phyloP scores from a whole-genome alignment of 2,888 invertebrate species.

The Cheilosia urbana region DNA sequence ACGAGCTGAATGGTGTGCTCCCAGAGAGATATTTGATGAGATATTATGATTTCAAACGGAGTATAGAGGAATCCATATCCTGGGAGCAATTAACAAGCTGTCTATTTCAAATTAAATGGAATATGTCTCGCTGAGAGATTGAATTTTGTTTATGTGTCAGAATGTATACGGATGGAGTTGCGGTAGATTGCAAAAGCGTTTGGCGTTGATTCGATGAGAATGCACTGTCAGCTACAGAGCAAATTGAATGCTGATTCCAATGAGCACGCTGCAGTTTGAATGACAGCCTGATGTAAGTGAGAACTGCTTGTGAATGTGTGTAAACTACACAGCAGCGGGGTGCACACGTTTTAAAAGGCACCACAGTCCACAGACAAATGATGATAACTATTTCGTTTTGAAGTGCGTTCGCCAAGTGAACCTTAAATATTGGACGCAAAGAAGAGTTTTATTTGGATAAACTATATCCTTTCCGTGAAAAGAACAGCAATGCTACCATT shows the following conservation, averaged over 20 bases:
- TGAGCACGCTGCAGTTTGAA: background rate
- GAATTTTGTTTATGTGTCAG: background rate
- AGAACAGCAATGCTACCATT: too few species aligned
- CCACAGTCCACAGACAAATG: too few species aligned
- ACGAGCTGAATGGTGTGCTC: background rate
- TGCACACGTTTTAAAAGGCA: too few species aligned
- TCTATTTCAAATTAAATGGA: constrained; percentile 38
- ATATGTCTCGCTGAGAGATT: constrained; percentile 13
- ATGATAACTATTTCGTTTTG: too few species aligned
- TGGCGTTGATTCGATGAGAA: constrained; percentile 1
- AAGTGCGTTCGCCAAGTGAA: too few species aligned
- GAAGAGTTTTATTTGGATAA: too few species aligned
- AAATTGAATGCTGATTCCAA: background rate
- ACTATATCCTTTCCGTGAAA: too few species aligned
- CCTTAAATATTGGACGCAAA: too few species aligned
- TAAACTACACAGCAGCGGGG: too few species aligned
- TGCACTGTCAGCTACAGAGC: background rate
- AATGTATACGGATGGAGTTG: background rate
- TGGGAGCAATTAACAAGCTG: constrained; percentile 27
- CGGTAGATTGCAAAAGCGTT: background rate
- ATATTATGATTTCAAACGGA: constrained; percentile 30
- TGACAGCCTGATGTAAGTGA: too few species aligned
- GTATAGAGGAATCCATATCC: constrained; percentile 21
- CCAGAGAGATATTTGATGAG: constrained; percentile 3
- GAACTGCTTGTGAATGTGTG: too few species aligned